Evolutionary conservation across 2,113 vertebrate species (phyloP), one percentile per base, ranked within the genome.

Genomic region (Chionis minor): DNA sequence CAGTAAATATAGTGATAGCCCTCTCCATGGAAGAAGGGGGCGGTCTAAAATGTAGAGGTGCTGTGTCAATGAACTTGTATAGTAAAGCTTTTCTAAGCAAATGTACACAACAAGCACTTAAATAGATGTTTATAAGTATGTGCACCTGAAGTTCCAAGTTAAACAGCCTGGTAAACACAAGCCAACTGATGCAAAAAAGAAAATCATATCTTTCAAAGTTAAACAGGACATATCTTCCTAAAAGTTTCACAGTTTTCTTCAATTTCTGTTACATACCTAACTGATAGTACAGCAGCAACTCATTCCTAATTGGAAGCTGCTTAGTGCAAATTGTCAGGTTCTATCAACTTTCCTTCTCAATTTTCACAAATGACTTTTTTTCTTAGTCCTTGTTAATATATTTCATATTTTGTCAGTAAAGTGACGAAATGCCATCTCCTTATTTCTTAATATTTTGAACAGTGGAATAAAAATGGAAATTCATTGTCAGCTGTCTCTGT

Each of bases 371-470:
- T 70, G 28, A 61, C 51, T 88, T 2, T 0, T 3, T 6, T 73
- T 77, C 71, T 84, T 26, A 81, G 59, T 87, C 32, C 20, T 56
- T 42, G 18, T 74, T 90, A 84, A 87, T 82, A 3, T 52, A 58
- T 82, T 89, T 94, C 73, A 40, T 65, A 75, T 87, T 94, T 91
- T 95, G 55, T 89, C 83, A 92, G 49, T 33, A 82, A 56, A 61
- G 30, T 94, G 73, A 82, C 0, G 28, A 96, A 91, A 91, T 72
- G 32, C 77, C 40, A 58, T 89, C 54, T 94, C 35, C 27, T 89
- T 89, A 63, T 93, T 94, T 89, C 86, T 92, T 89, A 91, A n/a
- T 92, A 73, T 92, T 96, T 85, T 89, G 65, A 87, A 82, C 24
- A 54, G 40, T 58, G n/a, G 58, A 85, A 49, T 62, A 51, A 92